Percentiles rank a stretch among this genome's conserved stretches.
Evolutionary conservation across 2,888 invertebrate species (phyloP).

Genomic region (Apamea epomidion): DNA sequence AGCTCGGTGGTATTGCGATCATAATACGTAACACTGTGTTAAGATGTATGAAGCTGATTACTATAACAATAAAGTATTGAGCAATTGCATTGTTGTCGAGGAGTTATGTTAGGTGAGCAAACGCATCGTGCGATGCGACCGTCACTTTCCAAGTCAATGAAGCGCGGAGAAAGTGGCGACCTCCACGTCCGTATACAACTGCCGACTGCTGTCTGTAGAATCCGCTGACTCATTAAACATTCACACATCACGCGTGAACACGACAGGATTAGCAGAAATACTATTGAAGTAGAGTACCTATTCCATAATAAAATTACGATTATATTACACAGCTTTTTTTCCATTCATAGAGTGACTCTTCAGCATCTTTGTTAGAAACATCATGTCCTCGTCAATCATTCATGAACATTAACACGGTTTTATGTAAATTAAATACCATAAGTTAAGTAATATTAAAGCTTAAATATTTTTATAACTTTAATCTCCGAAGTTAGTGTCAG

Average conservation of each 20-base stretch:
- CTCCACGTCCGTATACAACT: slow-evolving; percentile 85
- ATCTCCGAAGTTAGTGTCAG: not conserved
- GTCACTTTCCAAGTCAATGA: slow-evolving; percentile 90
- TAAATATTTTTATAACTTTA: not conserved
- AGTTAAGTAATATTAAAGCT: not conserved
- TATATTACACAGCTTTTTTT: slow-evolving; percentile 7
- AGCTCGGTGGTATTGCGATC: slow-evolving; percentile 1
- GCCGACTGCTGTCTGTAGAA: slow-evolving; percentile 80
- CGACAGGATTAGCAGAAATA: slow-evolving; percentile 14
- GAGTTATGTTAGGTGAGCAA: slow-evolving; percentile 71
- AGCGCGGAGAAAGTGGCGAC: slow-evolving; percentile 89
- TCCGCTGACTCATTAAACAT: slow-evolving; percentile 84
- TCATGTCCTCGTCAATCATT: not conserved
- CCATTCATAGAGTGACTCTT: not conserved
- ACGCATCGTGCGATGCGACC: slow-evolving; percentile 80
- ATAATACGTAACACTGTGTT: slow-evolving; percentile 53
- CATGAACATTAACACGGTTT: not conserved
- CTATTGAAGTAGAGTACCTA: not conserved
- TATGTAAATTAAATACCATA: slow-evolving; percentile 6
- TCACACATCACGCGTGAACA: slow-evolving; percentile 29
- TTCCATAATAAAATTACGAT: slow-evolving; percentile 22
- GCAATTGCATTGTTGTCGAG: slow-evolving; percentile 71
- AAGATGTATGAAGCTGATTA: slow-evolving; percentile 60
- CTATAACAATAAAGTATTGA: slow-evolving; percentile 68
- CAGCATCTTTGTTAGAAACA: not conserved